phyloP scores from a whole-genome alignment of 2,113 vertebrate species.

The Mobula hypostoma region DNA sequence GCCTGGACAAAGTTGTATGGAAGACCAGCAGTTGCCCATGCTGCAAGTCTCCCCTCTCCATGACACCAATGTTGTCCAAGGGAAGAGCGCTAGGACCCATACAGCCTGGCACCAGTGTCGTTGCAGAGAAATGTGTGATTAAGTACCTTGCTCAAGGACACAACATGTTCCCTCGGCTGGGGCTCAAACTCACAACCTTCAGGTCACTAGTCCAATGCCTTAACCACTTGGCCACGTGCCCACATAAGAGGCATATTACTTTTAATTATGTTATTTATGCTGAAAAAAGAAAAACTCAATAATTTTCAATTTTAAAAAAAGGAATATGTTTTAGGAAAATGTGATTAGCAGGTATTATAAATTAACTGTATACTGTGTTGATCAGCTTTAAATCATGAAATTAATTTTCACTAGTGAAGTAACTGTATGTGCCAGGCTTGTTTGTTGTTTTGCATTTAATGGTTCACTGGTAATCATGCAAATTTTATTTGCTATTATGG shows the following conservation, averaged over 20 bases:
- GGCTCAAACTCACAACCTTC: no score
- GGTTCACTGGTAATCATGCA: background rate
- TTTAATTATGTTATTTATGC: background rate
- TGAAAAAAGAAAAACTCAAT: background rate
- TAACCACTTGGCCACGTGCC: no score
- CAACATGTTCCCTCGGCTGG: no score
- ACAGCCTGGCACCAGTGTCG: no score
- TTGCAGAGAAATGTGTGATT: no score
- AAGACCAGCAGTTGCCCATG: no score
- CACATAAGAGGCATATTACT: background rate
- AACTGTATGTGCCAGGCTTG: background rate
- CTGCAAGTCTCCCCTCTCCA: no score
- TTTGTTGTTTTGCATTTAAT: background rate
- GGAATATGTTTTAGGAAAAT: background rate
- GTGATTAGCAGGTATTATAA: background rate
- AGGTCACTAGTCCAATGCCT: no score
- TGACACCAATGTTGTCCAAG: no score
- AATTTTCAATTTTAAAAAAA: background rate
- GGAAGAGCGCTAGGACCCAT: no score
- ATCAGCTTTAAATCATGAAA: background rate
- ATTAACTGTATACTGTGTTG: background rate
- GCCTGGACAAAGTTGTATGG: no score
- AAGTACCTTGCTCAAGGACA: no score
- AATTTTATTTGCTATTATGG: background rate
- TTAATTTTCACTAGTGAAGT: background rate